Percentiles rank a stretch among this genome's conserved stretches.
Conservation (phyloP, 2,113 vertebrate species). For the Athene cunicularia region DNA sequence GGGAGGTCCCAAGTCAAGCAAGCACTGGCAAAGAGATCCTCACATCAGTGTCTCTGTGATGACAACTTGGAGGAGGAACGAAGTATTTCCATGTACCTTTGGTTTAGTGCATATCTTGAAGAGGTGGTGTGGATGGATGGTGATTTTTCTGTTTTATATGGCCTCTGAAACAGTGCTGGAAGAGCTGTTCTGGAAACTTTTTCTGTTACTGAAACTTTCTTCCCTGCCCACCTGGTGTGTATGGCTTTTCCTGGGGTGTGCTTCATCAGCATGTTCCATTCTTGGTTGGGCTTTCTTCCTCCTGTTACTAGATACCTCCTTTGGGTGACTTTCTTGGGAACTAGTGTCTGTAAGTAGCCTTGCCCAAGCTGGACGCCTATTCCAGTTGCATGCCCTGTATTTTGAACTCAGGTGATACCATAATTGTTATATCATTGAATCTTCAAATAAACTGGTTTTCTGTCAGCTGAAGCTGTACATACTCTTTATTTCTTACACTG, state of each 20-base stretch:
- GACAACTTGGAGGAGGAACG: background rate
- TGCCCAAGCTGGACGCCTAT: background rate
- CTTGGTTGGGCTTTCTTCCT: background rate
- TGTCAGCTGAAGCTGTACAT: background rate
- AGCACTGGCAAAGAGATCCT: background rate
- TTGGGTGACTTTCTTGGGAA: background rate
- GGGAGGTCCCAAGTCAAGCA: background rate
- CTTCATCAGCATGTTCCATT: background rate
- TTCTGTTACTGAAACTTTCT: background rate
- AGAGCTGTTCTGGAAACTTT: background rate
- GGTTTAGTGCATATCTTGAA: background rate
- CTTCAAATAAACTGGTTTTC: background rate
- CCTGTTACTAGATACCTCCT: background rate
- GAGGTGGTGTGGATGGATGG: background rate
- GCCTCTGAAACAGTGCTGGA: background rate
- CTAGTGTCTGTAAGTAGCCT: background rate
- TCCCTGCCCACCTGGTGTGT: background rate
- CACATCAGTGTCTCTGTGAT: background rate
- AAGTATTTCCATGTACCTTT: background rate
- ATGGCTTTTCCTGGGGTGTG: background rate
- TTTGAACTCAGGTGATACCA: background rate
- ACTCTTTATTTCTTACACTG: background rate
- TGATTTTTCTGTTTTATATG: background rate
- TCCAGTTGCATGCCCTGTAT: background rate
- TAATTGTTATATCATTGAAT: background rate